Evolutionary conservation across 2,888 invertebrate genomes (phyloP).

Genomic region (Gerris lacustris): DNA sequence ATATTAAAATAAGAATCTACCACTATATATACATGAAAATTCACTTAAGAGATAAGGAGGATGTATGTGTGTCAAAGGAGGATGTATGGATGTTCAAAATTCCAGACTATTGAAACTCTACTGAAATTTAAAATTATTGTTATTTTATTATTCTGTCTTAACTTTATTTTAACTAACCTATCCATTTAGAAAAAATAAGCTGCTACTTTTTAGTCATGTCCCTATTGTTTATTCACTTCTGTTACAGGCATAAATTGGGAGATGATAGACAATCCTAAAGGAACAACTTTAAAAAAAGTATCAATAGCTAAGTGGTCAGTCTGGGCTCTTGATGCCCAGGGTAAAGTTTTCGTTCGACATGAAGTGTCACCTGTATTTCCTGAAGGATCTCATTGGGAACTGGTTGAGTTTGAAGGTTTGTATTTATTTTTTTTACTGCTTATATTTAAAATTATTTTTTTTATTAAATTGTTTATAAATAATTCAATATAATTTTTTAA

Average conservation of each 20-base stretch:
- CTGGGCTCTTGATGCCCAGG: conserved; percentile 67
- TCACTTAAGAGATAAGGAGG: no score
- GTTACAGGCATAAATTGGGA: conserved; percentile 57
- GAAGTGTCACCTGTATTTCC: conserved; percentile 63
- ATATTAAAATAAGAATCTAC: no score
- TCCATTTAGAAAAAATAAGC: no score
- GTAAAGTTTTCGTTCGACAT: conserved; percentile 61
- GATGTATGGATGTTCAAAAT: no score
- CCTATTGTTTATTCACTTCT: no score
- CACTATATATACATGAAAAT: no score
- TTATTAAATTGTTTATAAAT: background rate
- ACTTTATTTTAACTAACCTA: no score
- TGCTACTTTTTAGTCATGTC: no score
- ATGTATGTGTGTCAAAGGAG: no score
- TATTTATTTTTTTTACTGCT: background rate
- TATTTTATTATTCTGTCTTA: no score
- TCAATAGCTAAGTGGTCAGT: conserved; percentile 59
- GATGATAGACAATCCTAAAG: conserved; percentile 58
- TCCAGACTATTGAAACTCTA: no score
- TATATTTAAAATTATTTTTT: conserved; percentile 3
- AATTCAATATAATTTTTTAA: background rate
- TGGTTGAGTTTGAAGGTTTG: conserved; percentile 42
- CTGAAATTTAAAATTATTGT: no score
- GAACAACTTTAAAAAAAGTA: conserved; percentile 56
- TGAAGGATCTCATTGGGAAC: conserved; percentile 76